These are phyloP conservation scores for Loriculus beryllinus DNA, from an alignment of 2,797 vertebrate genomes.

Conservation along the genomic window DNA sequence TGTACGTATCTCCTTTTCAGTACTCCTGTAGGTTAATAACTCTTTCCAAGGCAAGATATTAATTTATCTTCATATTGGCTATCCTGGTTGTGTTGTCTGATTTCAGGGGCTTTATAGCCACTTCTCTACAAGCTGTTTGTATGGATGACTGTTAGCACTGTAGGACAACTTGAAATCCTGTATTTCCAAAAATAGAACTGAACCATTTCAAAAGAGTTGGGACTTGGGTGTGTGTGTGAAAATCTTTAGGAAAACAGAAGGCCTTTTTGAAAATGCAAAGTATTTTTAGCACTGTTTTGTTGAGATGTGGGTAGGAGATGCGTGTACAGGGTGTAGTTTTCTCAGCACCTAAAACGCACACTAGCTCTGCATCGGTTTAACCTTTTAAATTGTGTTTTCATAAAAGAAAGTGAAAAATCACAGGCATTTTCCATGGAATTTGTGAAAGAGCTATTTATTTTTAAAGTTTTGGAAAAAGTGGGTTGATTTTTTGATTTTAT, in stretches of 20 bases:
- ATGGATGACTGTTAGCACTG: not conserved
- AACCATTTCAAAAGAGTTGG: not conserved
- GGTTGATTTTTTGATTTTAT: not conserved
- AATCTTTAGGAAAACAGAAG: not conserved
- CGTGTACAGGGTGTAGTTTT: rapidly evolving
- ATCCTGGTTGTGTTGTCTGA: not conserved
- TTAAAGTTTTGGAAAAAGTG: not conserved
- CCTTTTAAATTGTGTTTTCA: not conserved
- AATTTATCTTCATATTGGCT: not conserved
- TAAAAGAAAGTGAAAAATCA: not conserved
- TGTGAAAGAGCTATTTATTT: not conserved
- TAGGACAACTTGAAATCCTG: not conserved
- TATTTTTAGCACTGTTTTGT: not conserved
- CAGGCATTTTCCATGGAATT: not conserved
- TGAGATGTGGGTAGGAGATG: not conserved
- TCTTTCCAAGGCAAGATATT: not conserved
- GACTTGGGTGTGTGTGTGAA: not conserved
- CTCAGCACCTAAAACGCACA: not conserved
- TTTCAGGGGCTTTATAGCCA: not conserved
- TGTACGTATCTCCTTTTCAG: not conserved
- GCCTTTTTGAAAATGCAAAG: not conserved
- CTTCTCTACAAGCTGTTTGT: not conserved
- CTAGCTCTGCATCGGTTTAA: rapidly evolving
- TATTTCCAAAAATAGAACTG: not conserved
- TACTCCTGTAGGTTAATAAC: not conserved